Percentiles rank a stretch among this genome's conserved stretches.
phyloP scores from a whole-genome alignment of 2,113 vertebrate genomes.

The Penelope pileata region DNA sequence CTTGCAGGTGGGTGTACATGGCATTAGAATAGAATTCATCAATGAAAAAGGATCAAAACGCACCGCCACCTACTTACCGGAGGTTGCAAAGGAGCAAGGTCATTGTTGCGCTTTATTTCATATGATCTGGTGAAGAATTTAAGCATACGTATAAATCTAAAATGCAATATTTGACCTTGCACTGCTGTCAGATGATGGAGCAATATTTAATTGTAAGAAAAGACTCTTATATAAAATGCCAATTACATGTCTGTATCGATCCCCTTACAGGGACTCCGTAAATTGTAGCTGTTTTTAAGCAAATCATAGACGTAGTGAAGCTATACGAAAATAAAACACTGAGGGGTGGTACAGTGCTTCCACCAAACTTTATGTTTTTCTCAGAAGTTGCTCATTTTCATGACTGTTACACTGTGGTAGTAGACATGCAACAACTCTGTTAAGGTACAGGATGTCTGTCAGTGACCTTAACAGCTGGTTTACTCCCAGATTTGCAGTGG shows the following conservation, averaged over 20 bases:
- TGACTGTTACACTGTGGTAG: not conserved
- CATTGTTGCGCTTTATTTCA: constrained; percentile 83
- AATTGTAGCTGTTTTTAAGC: not conserved
- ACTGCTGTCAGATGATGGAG: constrained; percentile 77
- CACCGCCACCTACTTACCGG: constrained; percentile 99
- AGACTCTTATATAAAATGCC: constrained; percentile 58
- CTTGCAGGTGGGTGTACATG: constrained; percentile 98
- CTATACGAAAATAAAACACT: not conserved
- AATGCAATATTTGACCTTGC: constrained; percentile 78
- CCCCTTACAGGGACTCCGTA: not conserved
- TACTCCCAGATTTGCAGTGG: not conserved
- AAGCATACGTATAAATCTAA: constrained; percentile 59
- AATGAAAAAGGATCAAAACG: constrained; percentile 99
- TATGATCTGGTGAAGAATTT: constrained; percentile 77
- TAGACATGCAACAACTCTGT: not conserved
- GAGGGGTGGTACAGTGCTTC: not conserved
- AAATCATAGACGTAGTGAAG: not conserved
- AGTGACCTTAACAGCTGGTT: not conserved
- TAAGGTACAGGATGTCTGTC: not conserved
- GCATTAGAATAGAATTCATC: constrained; percentile 99
- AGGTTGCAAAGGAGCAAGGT: constrained; percentile 99
- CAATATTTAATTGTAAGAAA: constrained; percentile 70
- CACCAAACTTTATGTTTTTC: not conserved
- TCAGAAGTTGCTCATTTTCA: not conserved
- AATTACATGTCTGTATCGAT: constrained; percentile 31